phyloP scores from a whole-genome alignment of 2,797 vertebrate genomes.

The Coccyzus lansbergi region DNA sequence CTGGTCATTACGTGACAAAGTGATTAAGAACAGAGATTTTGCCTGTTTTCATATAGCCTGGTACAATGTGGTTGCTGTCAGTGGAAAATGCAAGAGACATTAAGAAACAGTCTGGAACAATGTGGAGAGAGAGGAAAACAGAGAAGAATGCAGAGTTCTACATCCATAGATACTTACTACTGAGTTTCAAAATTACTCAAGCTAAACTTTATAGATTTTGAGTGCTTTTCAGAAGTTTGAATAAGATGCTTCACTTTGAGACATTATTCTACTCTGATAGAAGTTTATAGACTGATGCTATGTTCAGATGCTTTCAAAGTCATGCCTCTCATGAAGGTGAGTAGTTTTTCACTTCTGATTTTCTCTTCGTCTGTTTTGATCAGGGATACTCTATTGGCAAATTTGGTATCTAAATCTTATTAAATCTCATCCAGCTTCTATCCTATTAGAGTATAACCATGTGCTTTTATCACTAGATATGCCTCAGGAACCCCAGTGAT shows the following conservation, averaged over 20 bases:
- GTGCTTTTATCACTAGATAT: not conserved
- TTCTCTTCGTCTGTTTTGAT: not conserved
- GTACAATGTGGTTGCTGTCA: not conserved
- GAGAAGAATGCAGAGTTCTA: not conserved
- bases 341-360: not conserved
- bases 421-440: not conserved
- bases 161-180: not conserved
- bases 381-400: not conserved
- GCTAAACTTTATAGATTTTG: not conserved
- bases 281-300: not conserved
- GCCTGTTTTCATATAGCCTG: not conserved
- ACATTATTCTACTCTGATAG: not conserved
- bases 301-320: not conserved
- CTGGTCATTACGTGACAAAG: not conserved
- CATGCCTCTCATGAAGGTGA: not conserved
- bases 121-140: not conserved
- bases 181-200: not conserved
- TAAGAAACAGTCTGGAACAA: not conserved
- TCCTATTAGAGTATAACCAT: not conserved
- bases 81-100: not conserved
- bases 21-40: not conserved
- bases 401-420: not conserved
- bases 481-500: not conserved
- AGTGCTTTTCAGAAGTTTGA: not conserved
- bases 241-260: not conserved